A percentile compares a stretch with the other conserved stretches of the same genome.
Conservation (phyloP, 2,113 vertebrate genomes). For the Ranitomeya imitator region DNA sequence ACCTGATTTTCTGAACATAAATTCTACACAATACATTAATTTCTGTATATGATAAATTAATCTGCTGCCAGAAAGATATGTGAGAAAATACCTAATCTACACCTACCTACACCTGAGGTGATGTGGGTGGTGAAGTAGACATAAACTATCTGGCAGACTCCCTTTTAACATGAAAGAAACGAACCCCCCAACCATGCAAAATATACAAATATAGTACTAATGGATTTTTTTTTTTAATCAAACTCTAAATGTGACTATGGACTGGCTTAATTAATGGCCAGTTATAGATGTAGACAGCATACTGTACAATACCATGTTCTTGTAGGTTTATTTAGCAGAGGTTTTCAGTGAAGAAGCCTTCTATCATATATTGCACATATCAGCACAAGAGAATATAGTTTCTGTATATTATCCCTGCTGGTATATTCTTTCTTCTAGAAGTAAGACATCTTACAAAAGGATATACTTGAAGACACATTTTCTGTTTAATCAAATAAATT, state of each 20-base stretch:
- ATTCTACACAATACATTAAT: no score
- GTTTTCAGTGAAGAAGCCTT: background rate
- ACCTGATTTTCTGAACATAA: no score
- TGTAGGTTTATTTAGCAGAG: background rate
- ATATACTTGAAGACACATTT: constrained; percentile 8
- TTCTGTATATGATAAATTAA: no score
- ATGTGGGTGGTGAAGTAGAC: no score
- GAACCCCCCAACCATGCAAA: no score
- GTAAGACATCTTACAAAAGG: background rate
- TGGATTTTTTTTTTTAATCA: background rate
- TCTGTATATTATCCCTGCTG: background rate
- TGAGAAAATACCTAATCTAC: no score
- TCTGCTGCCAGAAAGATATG: no score
- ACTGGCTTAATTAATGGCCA: background rate
- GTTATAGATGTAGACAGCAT: background rate
- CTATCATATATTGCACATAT: background rate
- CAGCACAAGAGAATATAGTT: background rate
- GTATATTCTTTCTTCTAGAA: background rate
- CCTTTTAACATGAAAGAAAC: no score
- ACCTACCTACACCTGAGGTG: no score
- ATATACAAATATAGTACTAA: background rate
- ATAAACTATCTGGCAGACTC: no score
- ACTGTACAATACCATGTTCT: background rate
- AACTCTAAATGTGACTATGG: background rate
- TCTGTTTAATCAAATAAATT: background rate